Base-by-base conservation (phyloP, 2,797 vertebrate genomes). In the Threskiornis aethiopicus region DNA sequence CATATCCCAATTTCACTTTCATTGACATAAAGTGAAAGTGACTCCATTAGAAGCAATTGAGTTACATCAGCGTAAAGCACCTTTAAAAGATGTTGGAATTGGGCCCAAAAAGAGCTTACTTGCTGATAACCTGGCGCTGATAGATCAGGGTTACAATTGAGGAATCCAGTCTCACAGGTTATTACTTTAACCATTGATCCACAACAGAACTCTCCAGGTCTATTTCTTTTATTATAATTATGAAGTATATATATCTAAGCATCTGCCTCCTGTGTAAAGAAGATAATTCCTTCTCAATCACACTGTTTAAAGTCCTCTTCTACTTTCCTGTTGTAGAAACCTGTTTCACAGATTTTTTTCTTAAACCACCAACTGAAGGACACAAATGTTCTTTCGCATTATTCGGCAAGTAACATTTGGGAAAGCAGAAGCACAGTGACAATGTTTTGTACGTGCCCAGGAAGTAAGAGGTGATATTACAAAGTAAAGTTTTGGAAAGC, bases 41-140 rank as follows among this genome's bases (percentile, higher is more conserved):
- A 92, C 52, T 93, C 88, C 14, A 37, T 87, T 95, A 87, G 49
- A 93, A 83, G 89, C 85, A 94, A 79, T 72, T 79, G 44, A 95
- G 57, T 81, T 93, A 51, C 67, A 65, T 46, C 64, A 71, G 52
- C 5, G 6, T 67, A 87, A 96, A 95, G 2, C 0, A 4, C 51
- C 41, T 90, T 72, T 84, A 84, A 92, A 93, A 79, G 71, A 67
- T 39, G 24, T 29, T 87, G 52, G 78, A 85, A 89, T 41, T 80
- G 11, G 5, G 33, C 54, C 84, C 81, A 80, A 92, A 84, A 94
- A 81, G 41, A 67, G 18, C 55, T 90, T 88, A 39, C 26, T 64
- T 84, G 16, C 39, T 0, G 2, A 37, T 91, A 84, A 77, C 41
- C 39, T 46, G 58, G 66, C 82, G 70, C 57, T 77, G 85, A 46